Percentiles rank a stretch among this genome's conserved stretches.
These are phyloP conservation scores for Rhinolophus sinicus DNA, from an alignment of 2,113 vertebrate genomes.

Conservation along the genomic window DNA sequence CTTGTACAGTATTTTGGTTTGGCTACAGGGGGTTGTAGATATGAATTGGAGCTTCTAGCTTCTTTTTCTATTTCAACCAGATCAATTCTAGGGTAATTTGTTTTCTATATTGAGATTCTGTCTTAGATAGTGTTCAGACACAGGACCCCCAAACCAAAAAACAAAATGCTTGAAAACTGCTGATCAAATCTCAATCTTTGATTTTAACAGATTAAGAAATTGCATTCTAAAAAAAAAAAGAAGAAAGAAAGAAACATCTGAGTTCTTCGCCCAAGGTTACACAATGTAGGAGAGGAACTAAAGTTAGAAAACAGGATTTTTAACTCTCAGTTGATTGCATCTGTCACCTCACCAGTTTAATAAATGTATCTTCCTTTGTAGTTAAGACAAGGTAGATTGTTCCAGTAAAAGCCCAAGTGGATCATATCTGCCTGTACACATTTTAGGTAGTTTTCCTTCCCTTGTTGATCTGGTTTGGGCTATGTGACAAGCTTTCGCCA, in stretches of 20 bases:
- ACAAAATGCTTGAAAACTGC: constrained; percentile 12
- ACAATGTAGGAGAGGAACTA: neutral
- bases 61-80: neutral
- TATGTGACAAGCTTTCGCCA: neutral
- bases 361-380: neutral
- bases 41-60: neutral
- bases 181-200: neutral
- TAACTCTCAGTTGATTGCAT: neutral
- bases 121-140: neutral
- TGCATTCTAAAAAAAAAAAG: neutral
- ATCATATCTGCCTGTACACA: neutral
- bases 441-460: neutral
- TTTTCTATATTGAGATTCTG: neutral
- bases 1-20: neutral
- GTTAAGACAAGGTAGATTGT: neutral
- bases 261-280: neutral
- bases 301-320: neutral
- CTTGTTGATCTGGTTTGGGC: neutral
- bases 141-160: neutral
- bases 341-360: neutral
- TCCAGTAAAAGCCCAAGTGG: neutral
- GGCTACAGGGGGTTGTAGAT: too few species aligned
- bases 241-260: neutral
- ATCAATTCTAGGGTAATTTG: neutral
- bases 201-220: neutral